These are phyloP conservation scores for Falco peregrinus DNA, from an alignment of 2,797 vertebrate species.

Conservation along the genomic window DNA sequence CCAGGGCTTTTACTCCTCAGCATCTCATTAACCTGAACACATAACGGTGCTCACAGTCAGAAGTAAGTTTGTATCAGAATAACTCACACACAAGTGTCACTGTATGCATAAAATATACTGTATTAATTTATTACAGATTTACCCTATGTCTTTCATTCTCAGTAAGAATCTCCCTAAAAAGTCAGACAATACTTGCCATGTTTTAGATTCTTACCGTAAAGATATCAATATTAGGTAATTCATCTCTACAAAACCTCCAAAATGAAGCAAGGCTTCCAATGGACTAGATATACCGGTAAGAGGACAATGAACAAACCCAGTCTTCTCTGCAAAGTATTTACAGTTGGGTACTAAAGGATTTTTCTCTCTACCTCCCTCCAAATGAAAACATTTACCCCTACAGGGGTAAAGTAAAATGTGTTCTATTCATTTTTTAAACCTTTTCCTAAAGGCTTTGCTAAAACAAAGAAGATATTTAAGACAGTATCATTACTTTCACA, in stretches of 20 bases:
- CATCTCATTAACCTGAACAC: slow-evolving; percentile 77
- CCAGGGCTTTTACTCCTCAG: slow-evolving; percentile 75
- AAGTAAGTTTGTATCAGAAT: not conserved
- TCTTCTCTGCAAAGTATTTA: not conserved
- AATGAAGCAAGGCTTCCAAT: not conserved
- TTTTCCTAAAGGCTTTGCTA: not conserved
- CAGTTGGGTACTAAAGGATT: not conserved
- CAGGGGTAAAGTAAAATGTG: accelerated
- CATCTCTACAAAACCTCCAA: not conserved
- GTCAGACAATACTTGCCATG: not conserved
- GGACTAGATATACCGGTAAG: not conserved
- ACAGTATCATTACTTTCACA: not conserved
- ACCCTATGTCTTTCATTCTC: not conserved
- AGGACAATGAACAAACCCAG: not conserved
- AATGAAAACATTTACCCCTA: not conserved
- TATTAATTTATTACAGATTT: not conserved
- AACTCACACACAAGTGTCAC: not conserved
- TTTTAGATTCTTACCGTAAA: not conserved
- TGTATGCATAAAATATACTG: not conserved
- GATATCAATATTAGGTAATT: not conserved
- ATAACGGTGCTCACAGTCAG: not conserved
- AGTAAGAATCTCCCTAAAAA: not conserved
- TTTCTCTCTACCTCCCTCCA: not conserved
- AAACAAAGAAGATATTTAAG: not conserved
- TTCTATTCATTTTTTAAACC: not conserved